Evolutionary conservation across 2,113 vertebrate species (phyloP).

Genomic region (Oncorhynchus gorbuscha): DNA sequence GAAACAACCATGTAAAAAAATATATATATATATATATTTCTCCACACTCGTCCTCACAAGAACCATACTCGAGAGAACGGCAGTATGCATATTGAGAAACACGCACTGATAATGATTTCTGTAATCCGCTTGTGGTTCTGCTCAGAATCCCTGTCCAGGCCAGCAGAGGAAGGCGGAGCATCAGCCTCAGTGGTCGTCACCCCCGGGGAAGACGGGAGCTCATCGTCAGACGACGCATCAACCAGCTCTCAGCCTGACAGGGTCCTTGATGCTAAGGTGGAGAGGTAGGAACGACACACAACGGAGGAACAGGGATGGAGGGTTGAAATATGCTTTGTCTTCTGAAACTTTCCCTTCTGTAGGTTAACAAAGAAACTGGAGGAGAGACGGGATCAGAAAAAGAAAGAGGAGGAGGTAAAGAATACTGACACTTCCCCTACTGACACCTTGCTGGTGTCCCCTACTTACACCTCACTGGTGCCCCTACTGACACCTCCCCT

Average conservation of each 20-base stretch:
- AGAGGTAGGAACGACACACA: conserved; percentile 76
- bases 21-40: too few relatives aligned
- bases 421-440: background rate
- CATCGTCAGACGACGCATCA: conserved; percentile 58
- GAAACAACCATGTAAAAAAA: too few relatives aligned
- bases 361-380: conserved; percentile 80
- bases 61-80: too few relatives aligned
- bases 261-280: conserved; percentile 77
- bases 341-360: background rate
- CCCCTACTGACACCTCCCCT: too few relatives aligned
- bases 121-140: conserved; percentile 11
- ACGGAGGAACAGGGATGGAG: too few relatives aligned
- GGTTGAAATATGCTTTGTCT: background rate
- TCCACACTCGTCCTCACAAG: too few relatives aligned
- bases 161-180: conserved; percentile 29
- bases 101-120: background rate
- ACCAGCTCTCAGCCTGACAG: conserved; percentile 65
- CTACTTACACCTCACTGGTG: too few relatives aligned
- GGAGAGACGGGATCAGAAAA: conserved; percentile 84
- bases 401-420: conserved; percentile 88
- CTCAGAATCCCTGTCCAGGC: conserved; percentile 48
- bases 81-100: too few relatives aligned
- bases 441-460: too few relatives aligned
- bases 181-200: conserved; percentile 44
- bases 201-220: conserved; percentile 57